Percentiles rank a stretch among this genome's conserved stretches.
These are phyloP conservation scores for Carapus acus DNA, from an alignment of 2,797 vertebrate genomes.

Conservation along the genomic window DNA sequence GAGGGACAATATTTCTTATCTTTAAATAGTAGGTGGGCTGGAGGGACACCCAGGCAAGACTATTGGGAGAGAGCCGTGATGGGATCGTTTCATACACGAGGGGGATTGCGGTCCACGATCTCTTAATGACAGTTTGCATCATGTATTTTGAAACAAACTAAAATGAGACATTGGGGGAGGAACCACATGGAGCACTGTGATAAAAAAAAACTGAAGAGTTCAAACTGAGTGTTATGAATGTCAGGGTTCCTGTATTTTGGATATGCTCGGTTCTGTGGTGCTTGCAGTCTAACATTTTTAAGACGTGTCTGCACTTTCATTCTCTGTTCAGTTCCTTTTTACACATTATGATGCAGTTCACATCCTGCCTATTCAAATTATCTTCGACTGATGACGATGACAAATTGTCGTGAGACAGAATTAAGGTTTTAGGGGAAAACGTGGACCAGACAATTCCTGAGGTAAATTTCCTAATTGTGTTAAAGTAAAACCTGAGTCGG, in stretches of 20 bases:
- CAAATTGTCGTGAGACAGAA: neutral
- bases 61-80: conserved; percentile 6
- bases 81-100: neutral
- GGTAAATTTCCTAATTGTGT: too few species aligned
- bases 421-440: too few species aligned
- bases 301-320: too few species aligned
- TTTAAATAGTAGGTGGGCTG: neutral
- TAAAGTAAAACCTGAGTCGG: conserved; percentile 76
- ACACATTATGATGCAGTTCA: neutral
- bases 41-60: neutral
- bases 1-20: too few species aligned
- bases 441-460: too few species aligned
- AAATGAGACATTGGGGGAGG: neutral
- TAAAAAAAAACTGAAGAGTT: too few species aligned
- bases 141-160: conserved; percentile 10
- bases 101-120: conserved; percentile 1
- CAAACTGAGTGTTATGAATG: neutral
- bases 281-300: too few species aligned
- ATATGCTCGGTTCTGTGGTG: neutral
- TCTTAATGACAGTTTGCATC: conserved; percentile 14
- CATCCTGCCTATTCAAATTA: neutral
- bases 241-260: neutral
- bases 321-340: too few species aligned
- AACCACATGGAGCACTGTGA: neutral
- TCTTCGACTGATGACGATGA: neutral